These are phyloP conservation scores for Desmodus rotundus DNA, from an alignment of 2,113 vertebrate species.

Conservation along the genomic window DNA sequence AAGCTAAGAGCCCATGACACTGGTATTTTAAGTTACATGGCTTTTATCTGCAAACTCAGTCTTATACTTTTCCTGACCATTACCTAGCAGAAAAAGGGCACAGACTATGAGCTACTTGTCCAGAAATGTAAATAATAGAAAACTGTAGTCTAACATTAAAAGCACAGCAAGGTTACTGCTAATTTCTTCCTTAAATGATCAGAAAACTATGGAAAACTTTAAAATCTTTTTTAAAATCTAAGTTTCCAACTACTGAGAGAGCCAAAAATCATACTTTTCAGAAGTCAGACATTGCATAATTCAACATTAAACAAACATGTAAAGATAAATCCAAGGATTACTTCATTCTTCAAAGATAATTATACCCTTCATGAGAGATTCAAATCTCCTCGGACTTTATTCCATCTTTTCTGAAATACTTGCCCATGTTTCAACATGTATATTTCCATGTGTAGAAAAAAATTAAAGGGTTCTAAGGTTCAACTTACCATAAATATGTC, in stretches of 20 bases:
- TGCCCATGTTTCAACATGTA: neutral
- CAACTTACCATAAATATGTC: conserved; percentile 93
- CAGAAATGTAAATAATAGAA: conserved; percentile 3
- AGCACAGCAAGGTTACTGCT: neutral
- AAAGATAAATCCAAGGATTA: neutral
- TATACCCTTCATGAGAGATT: neutral
- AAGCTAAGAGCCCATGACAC: neutral
- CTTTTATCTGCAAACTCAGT: conserved; percentile 6
- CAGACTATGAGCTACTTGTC: neutral
- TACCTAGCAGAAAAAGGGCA: neutral
- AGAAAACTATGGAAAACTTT: neutral
- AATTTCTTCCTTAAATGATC: conserved; percentile 19
- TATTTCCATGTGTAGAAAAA: neutral
- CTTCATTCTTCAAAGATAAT: conserved; percentile 13
- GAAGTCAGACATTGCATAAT: neutral
- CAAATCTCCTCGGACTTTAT: neutral
- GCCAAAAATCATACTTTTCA: neutral
- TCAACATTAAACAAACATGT: conserved; percentile 17
- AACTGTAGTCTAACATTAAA: neutral
- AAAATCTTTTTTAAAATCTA: neutral
- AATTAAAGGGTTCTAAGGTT: neutral
- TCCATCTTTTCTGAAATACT: conserved; percentile 13
- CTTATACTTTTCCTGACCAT: neutral
- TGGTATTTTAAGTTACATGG: neutral
- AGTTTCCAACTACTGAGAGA: neutral